Evolutionary conservation across 1,140 invertebrate species (phyloP).

Genomic region (Saccostrea cuccullata): DNA sequence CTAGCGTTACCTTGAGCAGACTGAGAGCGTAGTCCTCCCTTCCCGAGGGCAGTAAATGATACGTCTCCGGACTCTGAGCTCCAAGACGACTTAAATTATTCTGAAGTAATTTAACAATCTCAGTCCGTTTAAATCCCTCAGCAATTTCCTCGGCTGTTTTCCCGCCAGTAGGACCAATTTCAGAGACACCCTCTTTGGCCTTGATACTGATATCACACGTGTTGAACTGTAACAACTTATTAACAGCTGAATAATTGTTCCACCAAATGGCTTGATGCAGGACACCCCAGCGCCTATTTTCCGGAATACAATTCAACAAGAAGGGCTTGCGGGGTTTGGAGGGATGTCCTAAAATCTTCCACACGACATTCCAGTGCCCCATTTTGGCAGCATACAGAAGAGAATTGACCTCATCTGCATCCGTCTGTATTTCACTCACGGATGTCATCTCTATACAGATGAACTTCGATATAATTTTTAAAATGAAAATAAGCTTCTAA

Average conservation of each 20-base stretch:
- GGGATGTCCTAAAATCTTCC: constrained; percentile 15
- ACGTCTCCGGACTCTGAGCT: constrained; percentile 17
- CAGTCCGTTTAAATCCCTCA: background rate
- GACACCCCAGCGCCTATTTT: constrained; percentile 42
- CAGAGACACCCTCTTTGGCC: constrained; percentile 42
- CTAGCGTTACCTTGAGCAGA: constrained; percentile 43
- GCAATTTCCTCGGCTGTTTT: constrained; percentile 45
- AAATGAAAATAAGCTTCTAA: background rate
- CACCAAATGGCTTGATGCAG: constrained; percentile 47
- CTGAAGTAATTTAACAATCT: background rate
- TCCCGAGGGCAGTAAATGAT: background rate
- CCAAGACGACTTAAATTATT: background rate
- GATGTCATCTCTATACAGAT: background rate
- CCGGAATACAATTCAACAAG: constrained; percentile 44
- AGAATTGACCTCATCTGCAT: constrained; percentile 2
- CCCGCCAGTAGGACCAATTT: constrained; percentile 37
- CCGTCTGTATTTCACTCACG: background rate
- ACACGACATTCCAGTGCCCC: constrained; percentile 38
- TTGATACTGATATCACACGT: constrained; percentile 41
- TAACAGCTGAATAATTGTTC: constrained; percentile 27
- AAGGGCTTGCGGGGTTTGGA: constrained; percentile 38
- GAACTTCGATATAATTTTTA: background rate
- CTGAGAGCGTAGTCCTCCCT: constrained; percentile 37
- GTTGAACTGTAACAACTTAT: constrained; percentile 12
- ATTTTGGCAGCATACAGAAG: constrained; percentile 20